Base-by-base conservation (phyloP, 1,140 invertebrate species). In the Hyposmocoma kahamanoa region DNA sequence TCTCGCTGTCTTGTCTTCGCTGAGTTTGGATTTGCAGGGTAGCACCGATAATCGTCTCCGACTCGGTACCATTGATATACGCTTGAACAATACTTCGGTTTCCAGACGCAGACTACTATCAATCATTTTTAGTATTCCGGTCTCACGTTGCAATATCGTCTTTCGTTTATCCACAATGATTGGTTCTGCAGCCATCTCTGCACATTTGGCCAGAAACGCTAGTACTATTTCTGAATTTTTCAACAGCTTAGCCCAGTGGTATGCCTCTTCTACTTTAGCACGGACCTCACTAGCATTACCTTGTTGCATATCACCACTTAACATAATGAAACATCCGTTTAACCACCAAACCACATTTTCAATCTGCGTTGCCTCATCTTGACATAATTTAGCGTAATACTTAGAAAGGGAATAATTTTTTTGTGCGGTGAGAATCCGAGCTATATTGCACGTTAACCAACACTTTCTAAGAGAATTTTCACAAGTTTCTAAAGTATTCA, bases 361-460 rank as follows among this genome's bases (percentile, higher is more conserved):
- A 17, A 39, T 50, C 9, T 50, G 42, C 45, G 61, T 58, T 3
- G 56, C 74, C 50, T 76, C 66, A 10, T 52, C 47, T 1, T 71
- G 67, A 38, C 74, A 77, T 53, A 73, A 77, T 43, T 67, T 59
- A 0, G 68, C 67, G 41, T 79, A 82, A 2, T 75, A 62, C 44
- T 65, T 60, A 0, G 65, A 59, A 21, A 79, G 32, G 41, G 78
- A 67, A 26, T 53, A 74, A 34, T 72, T 59, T 38, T 72, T 75
- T 15, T 62, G 38, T 32, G 72, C 61, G 1, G 48, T 53, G 19
- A 72, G 50, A 30, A 65, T 62, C 30, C 67, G 42, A 0, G 75
- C 58, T 17, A 80, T 41, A 49, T 82, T 76, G 44, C 78, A 63
- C 36, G 68, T 72, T 11, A 70, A 58, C 70, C 74, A 80, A 42